Evolutionary conservation across 2,113 vertebrate species (phyloP), one percentile per base, ranked within the genome.

Genomic region (Bostrychus sinensis): DNA sequence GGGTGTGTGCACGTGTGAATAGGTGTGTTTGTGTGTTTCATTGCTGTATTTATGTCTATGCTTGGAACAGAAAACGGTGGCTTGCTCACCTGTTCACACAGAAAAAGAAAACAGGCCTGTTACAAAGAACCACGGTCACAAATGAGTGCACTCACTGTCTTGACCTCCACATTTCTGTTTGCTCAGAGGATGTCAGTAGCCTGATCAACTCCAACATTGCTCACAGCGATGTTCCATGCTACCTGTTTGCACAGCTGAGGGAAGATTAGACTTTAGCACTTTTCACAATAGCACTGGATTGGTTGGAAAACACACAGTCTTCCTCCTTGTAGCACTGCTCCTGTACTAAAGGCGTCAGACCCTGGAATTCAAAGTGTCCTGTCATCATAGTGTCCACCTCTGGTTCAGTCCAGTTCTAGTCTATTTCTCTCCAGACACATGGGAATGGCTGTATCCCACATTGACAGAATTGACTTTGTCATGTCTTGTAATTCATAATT

Each of bases 211-310:
- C 32, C 82, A 89, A 88, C 85, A 75, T 63, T 34, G 28, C n/a
- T 36, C 66, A 64, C 81, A 55, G 72, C 71, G 16, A 58, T 68
- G 80, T 77, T 79, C 82, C 62, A 80, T 50, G 48, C 80, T 87
- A 85, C 80, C 78, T 92, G 84, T 92, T 92, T 91, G 84, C 91
- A 91, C 91, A 92, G 90, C 91, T 91, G 91, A 92, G 64, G 53
- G 60, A 68, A 69, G 80, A 66, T 75, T 83, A 84, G 86, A 88
- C 80, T 88, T 77, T 72, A 86, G 70, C 70, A 83, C 83, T 83
- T 84, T 83, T 62, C 85, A 80, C 82, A 89, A 86, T 69, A 65
- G 81, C 67, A 62, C 14, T n/a, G 60, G 77, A 46, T 71, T 72
- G 60, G 69, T 73, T 82, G 68, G 70, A 72, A 81, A 46, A 70